Base-by-base conservation (phyloP, 2,888 invertebrate genomes). In the Mythimna lalbum region DNA sequence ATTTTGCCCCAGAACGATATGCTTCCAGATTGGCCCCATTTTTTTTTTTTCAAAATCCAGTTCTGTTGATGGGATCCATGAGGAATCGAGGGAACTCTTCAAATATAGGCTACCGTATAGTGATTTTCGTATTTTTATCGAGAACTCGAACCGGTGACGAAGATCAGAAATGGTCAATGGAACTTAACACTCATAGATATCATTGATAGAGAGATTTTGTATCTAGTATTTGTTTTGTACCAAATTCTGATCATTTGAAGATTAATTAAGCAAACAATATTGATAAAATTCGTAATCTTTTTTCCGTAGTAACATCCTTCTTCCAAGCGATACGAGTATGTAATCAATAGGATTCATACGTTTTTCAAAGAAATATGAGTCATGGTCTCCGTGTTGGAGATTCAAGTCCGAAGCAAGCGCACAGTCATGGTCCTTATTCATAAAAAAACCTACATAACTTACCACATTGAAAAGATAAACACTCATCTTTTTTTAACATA, bases 311-410 rank as follows among this genome's bases (percentile, higher is more conserved):
- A 60, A 50, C 12, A 63, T 71, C 71, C 76, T 71, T 71, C 19
- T 76, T 61, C 27, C 43, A 49, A 21, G 2, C 23, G 33, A 53
- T 33, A 33, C 33, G 33, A 33, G 33, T 53, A 63, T 53, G 59
- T 65, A 63, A 57, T 52, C 55, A 39, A 57, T 55, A 62, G 53
- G 79, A 84, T 67, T 81, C 81, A 85, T 80, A 70, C 1, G 33
- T 72, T 68, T 81, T 86, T 80, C 86, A 66, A 47, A 70, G 83
- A 86, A 86, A 33, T 61, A 67, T 86, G 83, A 85, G 39, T 74
- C 76, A 80, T 63, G 63, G 33, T 36, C 9, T 61, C 49, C 27
- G 65, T 71, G 71, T 69, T 49, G 57, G 39, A 68, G 70, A 66
- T 72, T 27, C 49, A 71, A 62, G 61, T 72, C 43, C 57, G 31